Conservation (phyloP, 2,888 invertebrate genomes). For the Taphrorychus bicolor region DNA sequence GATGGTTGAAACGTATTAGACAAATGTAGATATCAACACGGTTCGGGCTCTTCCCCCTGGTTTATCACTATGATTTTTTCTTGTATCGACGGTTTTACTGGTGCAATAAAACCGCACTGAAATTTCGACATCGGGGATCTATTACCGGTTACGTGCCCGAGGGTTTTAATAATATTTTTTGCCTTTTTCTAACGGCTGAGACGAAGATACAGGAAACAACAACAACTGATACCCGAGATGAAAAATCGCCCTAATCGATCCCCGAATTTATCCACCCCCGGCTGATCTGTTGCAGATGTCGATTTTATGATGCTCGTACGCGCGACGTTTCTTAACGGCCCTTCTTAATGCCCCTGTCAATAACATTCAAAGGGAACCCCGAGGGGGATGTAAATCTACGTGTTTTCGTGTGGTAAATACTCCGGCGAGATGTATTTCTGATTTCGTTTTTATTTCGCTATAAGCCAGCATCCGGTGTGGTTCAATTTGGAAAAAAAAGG, state of each 20-base stretch:
- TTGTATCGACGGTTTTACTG: slow-evolving; percentile 55
- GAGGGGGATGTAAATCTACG: slow-evolving; percentile 14
- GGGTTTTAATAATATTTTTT: slow-evolving; percentile 11
- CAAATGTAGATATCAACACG: slow-evolving; percentile 54
- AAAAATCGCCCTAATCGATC: slow-evolving; percentile 52
- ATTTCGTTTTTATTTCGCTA: slow-evolving; percentile 33
- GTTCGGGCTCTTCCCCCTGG: slow-evolving; percentile 38
- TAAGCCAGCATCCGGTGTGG: neutral
- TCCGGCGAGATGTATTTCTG: slow-evolving; percentile 33
- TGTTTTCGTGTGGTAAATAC: slow-evolving; percentile 34
- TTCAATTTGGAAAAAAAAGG: neutral
- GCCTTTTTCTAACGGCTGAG: neutral
- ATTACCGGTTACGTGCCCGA: slow-evolving; percentile 20
- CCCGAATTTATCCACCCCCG: slow-evolving; percentile 47
- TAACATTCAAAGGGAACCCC: slow-evolving; percentile 47
- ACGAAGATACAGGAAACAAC: slow-evolving; percentile 33
- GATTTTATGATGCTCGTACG: slow-evolving; percentile 53
- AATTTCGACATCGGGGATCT: slow-evolving; percentile 44
- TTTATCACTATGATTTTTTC: slow-evolving; percentile 57
- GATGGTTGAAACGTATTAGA: slow-evolving; percentile 57
- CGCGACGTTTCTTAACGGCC: slow-evolving; percentile 45
- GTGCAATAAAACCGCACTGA: slow-evolving; percentile 54
- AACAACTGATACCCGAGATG: slow-evolving; percentile 36
- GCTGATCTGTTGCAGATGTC: slow-evolving; percentile 59
- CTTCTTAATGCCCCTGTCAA: slow-evolving; percentile 53